Evolutionary conservation across 2,797 vertebrate species (phyloP), one percentile per base, ranked within the genome.

Genomic region (Notolepis coatsorum): DNA sequence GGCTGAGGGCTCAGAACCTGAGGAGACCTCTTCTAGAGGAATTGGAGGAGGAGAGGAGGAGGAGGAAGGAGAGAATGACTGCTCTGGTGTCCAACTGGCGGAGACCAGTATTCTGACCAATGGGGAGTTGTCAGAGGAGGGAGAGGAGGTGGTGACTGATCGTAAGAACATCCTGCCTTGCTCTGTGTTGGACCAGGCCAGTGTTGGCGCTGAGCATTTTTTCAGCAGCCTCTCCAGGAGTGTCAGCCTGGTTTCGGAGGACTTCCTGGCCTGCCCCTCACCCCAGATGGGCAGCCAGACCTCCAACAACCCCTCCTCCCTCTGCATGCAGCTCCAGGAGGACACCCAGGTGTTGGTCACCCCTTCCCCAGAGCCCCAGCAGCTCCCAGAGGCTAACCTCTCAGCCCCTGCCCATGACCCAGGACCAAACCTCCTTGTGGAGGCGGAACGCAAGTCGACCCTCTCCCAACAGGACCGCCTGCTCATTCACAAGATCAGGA

Each of bases 401-500:
- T 51, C 49, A 0, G 42, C 57, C 0, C 28, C 62, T 21, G 53
- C 31, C 12, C 13, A 27, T 0, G 50, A 66, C 21, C 48, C 67
- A 13, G 38, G 25, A 1, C 47, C 39, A 15, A 37, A 17, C 1
- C 1, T 12, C 8, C 4, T 66, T 0, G 7, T 5, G 0, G 92
- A 94, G 62, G 65, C 64, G 0, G 90, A 93, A 20, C 88, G 78
- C 46, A 93, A 91, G 20, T 94, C 93, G 0, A 88, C 91, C 0
- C 93, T 99, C 0, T 98, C 96, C 47, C 95, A 90, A 66, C 92
- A 90, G 69, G 97, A 99, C 68, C 90, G 88, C 30, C 78, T 95
- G 75, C 92, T 99, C 41, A 93, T 99, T 17, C 92, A 95, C 62
- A 99, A 94, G 86, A 96, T 99, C 81, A 93, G 91, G 76, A 94